A percentile compares a stretch with the other conserved stretches of the same genome.
Evolutionary conservation across 2,888 invertebrate genomes (phyloP).

Genomic region (Electrophaes corylata): DNA sequence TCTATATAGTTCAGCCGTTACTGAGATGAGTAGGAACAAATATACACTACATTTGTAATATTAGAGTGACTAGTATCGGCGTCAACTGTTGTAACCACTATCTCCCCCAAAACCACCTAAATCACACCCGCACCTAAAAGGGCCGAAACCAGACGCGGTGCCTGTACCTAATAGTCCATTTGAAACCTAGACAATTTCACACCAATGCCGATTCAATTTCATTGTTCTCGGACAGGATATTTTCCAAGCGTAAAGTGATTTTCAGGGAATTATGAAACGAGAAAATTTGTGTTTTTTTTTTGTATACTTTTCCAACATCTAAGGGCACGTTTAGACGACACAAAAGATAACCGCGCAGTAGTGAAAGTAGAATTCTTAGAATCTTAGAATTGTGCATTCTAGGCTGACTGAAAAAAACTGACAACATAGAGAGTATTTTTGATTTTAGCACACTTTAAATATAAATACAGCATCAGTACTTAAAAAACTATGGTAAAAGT

Average conservation of each 20-base stretch:
- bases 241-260: slow-evolving; percentile 20
- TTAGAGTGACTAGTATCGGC: slow-evolving; percentile 3
- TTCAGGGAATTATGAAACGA: slow-evolving; percentile 9
- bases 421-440: neutral
- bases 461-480: neutral
- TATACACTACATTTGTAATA: too few relatives aligned
- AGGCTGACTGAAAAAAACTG: neutral
- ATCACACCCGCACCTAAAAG: slow-evolving; percentile 51
- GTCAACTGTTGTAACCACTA: slow-evolving; percentile 42
- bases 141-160: slow-evolving; percentile 43
- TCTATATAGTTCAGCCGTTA: too few relatives aligned
- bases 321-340: neutral
- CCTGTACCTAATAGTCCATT: slow-evolving; percentile 66
- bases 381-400: too few relatives aligned
- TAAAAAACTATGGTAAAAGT: neutral
- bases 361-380: too few relatives aligned
- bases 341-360: too few relatives aligned
- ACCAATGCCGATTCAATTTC: slow-evolving; percentile 55
- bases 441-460: neutral
- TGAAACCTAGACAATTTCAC: slow-evolving; percentile 57
- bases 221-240: slow-evolving; percentile 48
- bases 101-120: slow-evolving; percentile 48
- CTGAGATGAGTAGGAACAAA: too few relatives aligned
- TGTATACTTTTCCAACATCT: neutral
- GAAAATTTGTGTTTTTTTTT: neutral